Evolutionary conservation across 1,140 invertebrate species (phyloP).

Genomic region (Caenorhabditis remanei): DNA sequence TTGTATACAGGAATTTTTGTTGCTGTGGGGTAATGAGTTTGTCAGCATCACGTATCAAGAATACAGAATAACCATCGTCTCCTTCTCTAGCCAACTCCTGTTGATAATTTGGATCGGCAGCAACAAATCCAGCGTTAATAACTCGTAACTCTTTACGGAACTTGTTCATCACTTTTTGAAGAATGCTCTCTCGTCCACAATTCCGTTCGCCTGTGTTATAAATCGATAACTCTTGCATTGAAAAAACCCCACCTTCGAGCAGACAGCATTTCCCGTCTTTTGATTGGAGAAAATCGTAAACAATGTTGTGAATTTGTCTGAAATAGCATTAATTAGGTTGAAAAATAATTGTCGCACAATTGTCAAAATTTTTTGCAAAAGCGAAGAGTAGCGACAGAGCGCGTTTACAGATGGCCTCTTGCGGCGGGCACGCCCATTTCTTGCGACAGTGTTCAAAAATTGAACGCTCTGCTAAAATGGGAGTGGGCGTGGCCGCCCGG

Average conservation of each 20-base stretch:
- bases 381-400: too few relatives aligned
- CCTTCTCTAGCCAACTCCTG: background rate
- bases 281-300: conserved; percentile 28
- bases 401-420: too few relatives aligned
- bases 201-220: background rate
- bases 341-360: too few relatives aligned
- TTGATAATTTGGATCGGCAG: conserved; percentile 32
- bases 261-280: conserved; percentile 33
- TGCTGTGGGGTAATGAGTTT: conserved; percentile 14
- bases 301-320: conserved; percentile 41
- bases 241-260: background rate
- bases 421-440: too few relatives aligned
- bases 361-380: too few relatives aligned
- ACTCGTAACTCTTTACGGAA: conserved; percentile 5
- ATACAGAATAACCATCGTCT: background rate
- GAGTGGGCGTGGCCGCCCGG: too few relatives aligned
- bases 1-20: conserved; percentile 32
- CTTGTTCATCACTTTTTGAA: conserved; percentile 11
- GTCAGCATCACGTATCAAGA: conserved; percentile 28
- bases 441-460: too few relatives aligned
- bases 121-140: conserved; percentile 27
- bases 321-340: background rate
- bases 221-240: background rate
- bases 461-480: too few relatives aligned
- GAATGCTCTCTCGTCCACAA: conserved; percentile 15